phyloP scores from a whole-genome alignment of 2,888 invertebrate genomes.

The Pediacus dermestoides region DNA sequence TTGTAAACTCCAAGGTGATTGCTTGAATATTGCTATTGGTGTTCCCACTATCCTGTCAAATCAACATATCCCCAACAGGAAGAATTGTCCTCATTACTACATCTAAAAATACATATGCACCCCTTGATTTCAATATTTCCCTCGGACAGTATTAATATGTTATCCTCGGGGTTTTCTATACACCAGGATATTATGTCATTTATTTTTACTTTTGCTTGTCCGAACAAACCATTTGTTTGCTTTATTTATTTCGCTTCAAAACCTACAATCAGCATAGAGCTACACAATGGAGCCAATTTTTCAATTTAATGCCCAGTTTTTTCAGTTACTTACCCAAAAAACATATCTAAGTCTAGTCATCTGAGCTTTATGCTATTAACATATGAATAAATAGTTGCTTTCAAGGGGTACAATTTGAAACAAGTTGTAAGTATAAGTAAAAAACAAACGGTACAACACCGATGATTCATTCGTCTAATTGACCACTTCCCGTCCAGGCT shows the following conservation, averaged over 20 bases:
- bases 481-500: conserved; percentile 41
- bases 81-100: conserved; percentile 46
- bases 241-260: conserved; percentile 23
- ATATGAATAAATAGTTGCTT: no score
- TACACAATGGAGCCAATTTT: no score
- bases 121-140: conserved; percentile 47
- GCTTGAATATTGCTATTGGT: no score
- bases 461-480: conserved; percentile 42
- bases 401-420: no score
- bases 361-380: conserved; percentile 22
- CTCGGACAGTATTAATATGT: conserved; percentile 47
- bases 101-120: conserved; percentile 47
- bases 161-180: conserved; percentile 41
- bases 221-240: conserved; percentile 32
- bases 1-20: no score
- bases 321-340: conserved; percentile 9
- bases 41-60: conserved; percentile 47
- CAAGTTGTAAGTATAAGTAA: no score
- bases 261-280: no score
- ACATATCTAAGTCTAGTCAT: conserved; percentile 18
- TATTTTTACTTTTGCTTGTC: conserved; percentile 38
- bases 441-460: conserved; percentile 20
- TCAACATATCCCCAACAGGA: conserved; percentile 41
- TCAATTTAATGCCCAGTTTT: no score
- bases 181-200: conserved; percentile 44